Percentiles rank a stretch among this genome's conserved stretches.
Conservation (phyloP, 2,888 invertebrate species). For the Cyclophora albipunctata region DNA sequence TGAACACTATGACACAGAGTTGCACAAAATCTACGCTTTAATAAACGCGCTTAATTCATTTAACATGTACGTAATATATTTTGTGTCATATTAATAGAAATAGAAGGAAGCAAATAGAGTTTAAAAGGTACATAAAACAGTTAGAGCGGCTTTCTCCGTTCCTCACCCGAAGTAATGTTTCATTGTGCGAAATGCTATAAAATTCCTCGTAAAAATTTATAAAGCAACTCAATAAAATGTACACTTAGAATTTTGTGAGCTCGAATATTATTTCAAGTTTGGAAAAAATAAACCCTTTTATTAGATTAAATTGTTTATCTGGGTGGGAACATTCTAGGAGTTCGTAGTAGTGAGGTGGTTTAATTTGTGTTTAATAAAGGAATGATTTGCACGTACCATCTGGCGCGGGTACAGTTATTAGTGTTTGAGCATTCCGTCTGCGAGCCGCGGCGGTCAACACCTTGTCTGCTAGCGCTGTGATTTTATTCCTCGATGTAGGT, state of each 20-base stretch:
- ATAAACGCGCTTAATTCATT: too few species aligned
- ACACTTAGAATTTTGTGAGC: constrained; percentile 55
- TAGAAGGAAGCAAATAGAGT: constrained; percentile 37
- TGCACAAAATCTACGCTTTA: too few species aligned
- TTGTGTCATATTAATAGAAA: constrained; percentile 21
- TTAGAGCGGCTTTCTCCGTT: constrained; percentile 30
- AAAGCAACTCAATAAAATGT: constrained; percentile 64
- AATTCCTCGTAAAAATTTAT: constrained; percentile 62
- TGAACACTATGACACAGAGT: too few species aligned
- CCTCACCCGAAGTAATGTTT: constrained; percentile 45
- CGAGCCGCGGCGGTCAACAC: constrained; percentile 42
- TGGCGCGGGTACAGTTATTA: background rate
- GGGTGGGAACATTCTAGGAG: too few species aligned
- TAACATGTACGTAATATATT: background rate
- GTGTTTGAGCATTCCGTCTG: constrained; percentile 30
- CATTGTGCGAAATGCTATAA: constrained; percentile 62
- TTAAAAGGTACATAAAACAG: constrained; percentile 43
- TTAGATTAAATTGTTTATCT: constrained; percentile 13
- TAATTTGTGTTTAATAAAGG: too few species aligned
- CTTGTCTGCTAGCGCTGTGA: constrained; percentile 27
- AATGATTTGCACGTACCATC: too few species aligned
- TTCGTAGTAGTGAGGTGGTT: too few species aligned
- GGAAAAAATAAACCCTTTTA: constrained; percentile 33
- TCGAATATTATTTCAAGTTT: constrained; percentile 49
- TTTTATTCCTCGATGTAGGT: constrained; percentile 30